Conservation (phyloP, 2,797 vertebrate genomes). For the Setipinna tenuifilis region DNA sequence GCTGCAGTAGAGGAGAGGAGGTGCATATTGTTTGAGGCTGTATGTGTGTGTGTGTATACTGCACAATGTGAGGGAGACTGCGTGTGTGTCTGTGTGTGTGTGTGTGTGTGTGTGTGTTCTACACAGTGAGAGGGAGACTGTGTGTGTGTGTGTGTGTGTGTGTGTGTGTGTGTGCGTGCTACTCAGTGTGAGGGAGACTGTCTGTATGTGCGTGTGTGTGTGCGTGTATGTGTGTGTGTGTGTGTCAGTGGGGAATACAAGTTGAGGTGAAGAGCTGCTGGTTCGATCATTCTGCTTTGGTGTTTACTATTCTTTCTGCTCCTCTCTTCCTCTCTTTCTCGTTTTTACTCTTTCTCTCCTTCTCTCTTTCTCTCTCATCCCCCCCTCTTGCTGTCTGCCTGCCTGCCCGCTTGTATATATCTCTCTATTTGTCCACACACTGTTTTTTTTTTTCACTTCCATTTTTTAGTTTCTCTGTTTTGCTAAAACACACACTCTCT, state of each 20-base stretch:
- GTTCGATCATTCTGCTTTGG: neutral
- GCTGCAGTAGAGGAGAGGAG: neutral
- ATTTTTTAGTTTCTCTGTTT: neutral
- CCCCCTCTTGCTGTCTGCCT: too few relatives aligned
- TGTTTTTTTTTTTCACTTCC: neutral
- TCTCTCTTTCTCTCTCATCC: neutral
- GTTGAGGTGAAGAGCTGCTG: neutral
- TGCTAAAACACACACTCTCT: too few relatives aligned
- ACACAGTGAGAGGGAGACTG: too few relatives aligned
- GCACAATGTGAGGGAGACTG: neutral
- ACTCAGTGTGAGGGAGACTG: neutral
- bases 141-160: neutral
- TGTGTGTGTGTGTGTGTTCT: conserved; percentile 28
- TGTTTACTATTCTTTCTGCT: neutral
- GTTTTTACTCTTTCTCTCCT: neutral
- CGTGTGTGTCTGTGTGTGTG: conserved; percentile 21
- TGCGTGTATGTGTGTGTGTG: conserved; percentile 23
- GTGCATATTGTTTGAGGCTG: conserved; percentile 3
- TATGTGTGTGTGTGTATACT: neutral
- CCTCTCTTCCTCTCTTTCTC: neutral
- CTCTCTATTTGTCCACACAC: neutral
- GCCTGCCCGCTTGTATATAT: neutral
- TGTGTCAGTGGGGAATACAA: neutral
- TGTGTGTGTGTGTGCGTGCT: neutral
- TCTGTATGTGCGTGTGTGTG: conserved; percentile 19